Conservation (phyloP, 2,797 vertebrate species). For the Microctenopoma lineatum region DNA sequence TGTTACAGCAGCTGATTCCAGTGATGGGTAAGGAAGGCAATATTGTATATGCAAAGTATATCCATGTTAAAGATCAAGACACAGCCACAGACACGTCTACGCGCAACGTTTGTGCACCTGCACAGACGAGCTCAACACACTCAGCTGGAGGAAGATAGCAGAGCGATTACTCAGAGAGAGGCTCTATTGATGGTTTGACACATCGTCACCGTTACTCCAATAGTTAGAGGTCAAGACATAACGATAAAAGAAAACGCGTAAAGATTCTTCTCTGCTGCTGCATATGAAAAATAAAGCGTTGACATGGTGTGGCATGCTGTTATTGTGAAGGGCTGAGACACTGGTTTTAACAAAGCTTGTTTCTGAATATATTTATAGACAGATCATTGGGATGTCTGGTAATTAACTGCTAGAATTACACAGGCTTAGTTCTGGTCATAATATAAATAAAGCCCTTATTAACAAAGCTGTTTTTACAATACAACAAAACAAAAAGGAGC, state of each 20-base stretch:
- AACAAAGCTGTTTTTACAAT: background rate
- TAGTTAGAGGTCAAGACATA: slow-evolving; percentile 36
- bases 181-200: slow-evolving; percentile 1
- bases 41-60: background rate
- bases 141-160: background rate
- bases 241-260: slow-evolving; percentile 8
- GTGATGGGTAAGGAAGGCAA: slow-evolving; percentile 7
- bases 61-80: background rate
- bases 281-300: slow-evolving; percentile 2
- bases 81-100: slow-evolving; percentile 1
- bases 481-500: background rate
- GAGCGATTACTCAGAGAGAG: background rate
- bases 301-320: background rate
- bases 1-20: slow-evolving; percentile 1
- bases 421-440: background rate
- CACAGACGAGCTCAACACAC: background rate
- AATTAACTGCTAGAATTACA: slow-evolving; percentile 13
- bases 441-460: slow-evolving; percentile 14
- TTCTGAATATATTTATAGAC: slow-evolving; percentile 1
- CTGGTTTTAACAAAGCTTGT: background rate
- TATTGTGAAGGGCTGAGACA: slow-evolving; percentile 12
- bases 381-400: background rate
- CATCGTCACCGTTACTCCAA: slow-evolving; percentile 17
- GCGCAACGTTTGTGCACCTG: background rate
- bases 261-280: slow-evolving; percentile 10